Evolutionary conservation across 2,888 invertebrate genomes (phyloP), one percentile per base, ranked within the genome.

Genomic region (Hecatera dysodea): DNA sequence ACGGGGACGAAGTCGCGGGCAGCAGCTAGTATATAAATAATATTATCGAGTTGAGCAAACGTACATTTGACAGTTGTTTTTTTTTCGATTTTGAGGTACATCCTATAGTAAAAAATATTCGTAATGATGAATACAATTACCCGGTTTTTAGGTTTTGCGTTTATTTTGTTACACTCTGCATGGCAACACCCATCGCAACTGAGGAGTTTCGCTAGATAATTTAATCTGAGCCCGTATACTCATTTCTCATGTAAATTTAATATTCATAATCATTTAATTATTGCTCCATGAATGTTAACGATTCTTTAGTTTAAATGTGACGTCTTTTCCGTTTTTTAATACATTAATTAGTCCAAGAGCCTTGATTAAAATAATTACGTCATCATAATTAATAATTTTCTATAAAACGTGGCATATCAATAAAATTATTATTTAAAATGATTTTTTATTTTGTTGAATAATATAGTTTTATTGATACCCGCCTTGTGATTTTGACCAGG

Each of bases 401-500:
- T 50, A 24, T 0, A 67, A 33, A 55, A 44, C 44, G 69, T 74
- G 67, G 72, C 73, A 72, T 75, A 73, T 78, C 71, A 78, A 77
- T 72, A 66, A 78, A 72, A 78, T 12, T 33, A 36, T 36, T 62
- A 60, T 48, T 9, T 19, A 11, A 1, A n/a, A 7, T 0, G 2
- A 46, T 1, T 33, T 39, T 29, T 39, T 39, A 46, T 53, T 46
- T 73, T 42, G 46, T 36, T 63, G 24, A n/a, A 2, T 29, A 9
- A 48, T 29, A 39, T 60, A 44, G 46, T 73, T 80, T 72, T 66
- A 65, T 82, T 73, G 68, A 63, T 83, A 69, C 60, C 55, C 67
- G 86, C 83, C 86, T 87, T 78, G 73, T 86, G 82, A 75, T 68
- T 44, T 70, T 72, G 67, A 76, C 80, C 82, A 82, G 86, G 90